Percentiles rank a stretch among this genome's conserved stretches.
Evolutionary conservation across 2,888 invertebrate genomes (phyloP).

Genomic region (Agonum fuliginosum): DNA sequence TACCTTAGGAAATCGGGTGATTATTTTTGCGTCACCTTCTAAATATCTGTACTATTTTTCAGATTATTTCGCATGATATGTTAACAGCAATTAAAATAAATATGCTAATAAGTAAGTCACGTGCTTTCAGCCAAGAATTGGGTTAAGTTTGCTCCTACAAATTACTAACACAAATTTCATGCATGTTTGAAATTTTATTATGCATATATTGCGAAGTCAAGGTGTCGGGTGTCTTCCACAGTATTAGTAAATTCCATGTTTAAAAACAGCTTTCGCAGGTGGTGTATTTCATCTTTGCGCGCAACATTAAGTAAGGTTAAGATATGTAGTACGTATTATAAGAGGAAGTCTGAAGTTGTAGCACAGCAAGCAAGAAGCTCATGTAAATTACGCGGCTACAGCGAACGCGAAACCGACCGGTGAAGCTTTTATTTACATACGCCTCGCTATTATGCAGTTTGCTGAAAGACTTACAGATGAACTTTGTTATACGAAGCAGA

Average conservation of each 20-base stretch:
- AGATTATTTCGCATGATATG: too few species aligned
- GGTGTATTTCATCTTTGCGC: neutral
- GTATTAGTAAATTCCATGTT: neutral
- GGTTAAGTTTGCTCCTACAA: slow-evolving; percentile 3
- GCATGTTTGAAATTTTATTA: slow-evolving; percentile 16
- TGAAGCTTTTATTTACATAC: slow-evolving; percentile 53
- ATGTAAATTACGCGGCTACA: slow-evolving; percentile 41
- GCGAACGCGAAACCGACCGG: slow-evolving; percentile 13
- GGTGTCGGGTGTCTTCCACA: neutral
- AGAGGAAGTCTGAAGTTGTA: neutral
- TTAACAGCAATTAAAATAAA: too few species aligned
- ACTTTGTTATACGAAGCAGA: slow-evolving; percentile 40
- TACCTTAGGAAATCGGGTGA: too few species aligned
- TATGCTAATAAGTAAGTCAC: too few species aligned
- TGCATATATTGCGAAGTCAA: neutral
- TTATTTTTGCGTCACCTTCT: too few species aligned
- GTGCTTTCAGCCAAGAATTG: too few species aligned
- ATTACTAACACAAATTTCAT: neutral
- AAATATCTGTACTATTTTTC: too few species aligned
- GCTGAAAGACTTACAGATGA: slow-evolving; percentile 54
- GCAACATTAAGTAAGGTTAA: slow-evolving; percentile 15
- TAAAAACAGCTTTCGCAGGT: slow-evolving; percentile 13
- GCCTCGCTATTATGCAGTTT: slow-evolving; percentile 56
- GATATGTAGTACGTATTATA: slow-evolving; percentile 7
- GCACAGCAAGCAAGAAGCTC: neutral